Evolutionary conservation across 2,888 invertebrate genomes (phyloP), one percentile per base, ranked within the genome.

Genomic region (Cyrtodaria siliqua): DNA sequence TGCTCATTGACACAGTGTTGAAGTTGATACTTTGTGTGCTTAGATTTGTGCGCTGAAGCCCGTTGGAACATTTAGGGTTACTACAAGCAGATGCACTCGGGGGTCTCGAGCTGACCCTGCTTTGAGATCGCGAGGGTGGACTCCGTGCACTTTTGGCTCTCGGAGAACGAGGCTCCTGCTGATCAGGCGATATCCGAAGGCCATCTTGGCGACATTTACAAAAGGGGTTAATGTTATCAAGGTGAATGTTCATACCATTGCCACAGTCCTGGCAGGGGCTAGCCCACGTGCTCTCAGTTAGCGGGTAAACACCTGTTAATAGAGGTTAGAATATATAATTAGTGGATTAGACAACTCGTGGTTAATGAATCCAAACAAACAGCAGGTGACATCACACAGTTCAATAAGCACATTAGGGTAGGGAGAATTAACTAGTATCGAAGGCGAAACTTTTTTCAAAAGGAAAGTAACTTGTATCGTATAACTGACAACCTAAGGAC

Each of bases 141-240:
- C 77, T 83, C 50, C 75, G 71, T 18, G 75, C 72, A 70, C 77
- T 83, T 64, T 79, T 76, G 40, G 73, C 55, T 44, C 77, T 66
- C 9, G 72, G 61, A 49, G 66, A 62, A 44, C 44, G 55, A 20
- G 50, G 52, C 23, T 47, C 57, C n/a, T 53, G 40, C 23, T 64
- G 73, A 38, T 79, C 79, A 38, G 82, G 77, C 23, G 82, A 76
- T 29, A 83, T 59, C 67, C 77, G 50, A 14, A 89, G 82, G 26
- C 87, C 87, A 63, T 90, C 89, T 63, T 86, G 84, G 49, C 86
- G 88, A 82, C 89, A 90, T 64, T 86, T 86, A 80, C 90, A 90
- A 78, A 85, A 83, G 49, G 88, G 86, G 72, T 89, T 86, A 74
- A 70, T 73, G 72, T 83, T 82, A 73, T 88, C 84, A 53, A 89